Percentiles rank a stretch among this genome's conserved stretches.
phyloP scores from a whole-genome alignment of 2,797 vertebrate genomes.

The Eulemur mongoz region DNA sequence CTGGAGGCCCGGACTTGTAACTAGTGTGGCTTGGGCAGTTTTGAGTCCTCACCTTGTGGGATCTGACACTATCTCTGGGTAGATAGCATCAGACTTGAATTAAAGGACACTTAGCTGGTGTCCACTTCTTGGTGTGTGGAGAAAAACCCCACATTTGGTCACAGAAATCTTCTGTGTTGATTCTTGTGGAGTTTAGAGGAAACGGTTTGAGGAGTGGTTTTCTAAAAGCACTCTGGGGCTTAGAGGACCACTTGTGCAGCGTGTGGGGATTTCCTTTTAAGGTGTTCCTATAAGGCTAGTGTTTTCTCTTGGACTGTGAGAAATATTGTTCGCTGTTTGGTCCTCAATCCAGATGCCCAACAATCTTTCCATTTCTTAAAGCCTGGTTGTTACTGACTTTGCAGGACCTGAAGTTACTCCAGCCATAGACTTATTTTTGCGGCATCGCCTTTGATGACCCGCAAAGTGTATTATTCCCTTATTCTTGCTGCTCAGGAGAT shows the following conservation, averaged over 20 bases:
- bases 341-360: not conserved
- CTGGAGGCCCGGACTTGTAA: too few relatives aligned
- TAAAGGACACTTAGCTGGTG: too few relatives aligned
- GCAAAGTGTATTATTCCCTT: not conserved
- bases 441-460: not conserved
- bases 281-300: too few relatives aligned
- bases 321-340: not conserved
- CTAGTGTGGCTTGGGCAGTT: too few relatives aligned
- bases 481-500: not conserved
- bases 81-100: too few relatives aligned
- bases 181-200: too few relatives aligned
- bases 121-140: too few relatives aligned
- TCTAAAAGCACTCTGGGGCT: not conserved
- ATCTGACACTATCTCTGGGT: too few relatives aligned
- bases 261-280: not conserved
- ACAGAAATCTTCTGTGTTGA: too few relatives aligned
- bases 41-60: too few relatives aligned
- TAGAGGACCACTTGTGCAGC: not conserved
- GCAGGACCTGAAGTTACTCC: not conserved
- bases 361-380: not conserved
- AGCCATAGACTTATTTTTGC: not conserved
- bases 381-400: not conserved
- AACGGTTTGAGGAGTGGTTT: too few relatives aligned
- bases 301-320: not conserved
- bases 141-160: too few relatives aligned